Evolutionary conservation across 2,797 vertebrate genomes (phyloP), one percentile per base, ranked within the genome.

Genomic region (Holocentrus rufus): DNA sequence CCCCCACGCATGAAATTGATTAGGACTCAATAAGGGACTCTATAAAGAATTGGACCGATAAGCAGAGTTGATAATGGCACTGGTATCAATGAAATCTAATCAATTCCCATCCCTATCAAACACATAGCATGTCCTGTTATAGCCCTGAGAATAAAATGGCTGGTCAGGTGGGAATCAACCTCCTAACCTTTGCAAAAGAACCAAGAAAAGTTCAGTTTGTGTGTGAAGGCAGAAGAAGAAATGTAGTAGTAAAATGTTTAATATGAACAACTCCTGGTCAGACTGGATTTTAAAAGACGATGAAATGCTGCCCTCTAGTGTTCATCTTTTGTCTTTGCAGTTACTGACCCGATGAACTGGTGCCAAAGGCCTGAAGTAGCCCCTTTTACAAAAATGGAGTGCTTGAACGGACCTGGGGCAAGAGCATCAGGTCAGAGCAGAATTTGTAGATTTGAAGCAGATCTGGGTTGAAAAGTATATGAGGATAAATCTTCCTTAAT

Each of bases 301-400:
- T 82, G 69, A 81, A 85, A 79, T 88, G 84, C 86, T 85, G 85
- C 89, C 83, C 82, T 85, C 91, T 91, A 76, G 82, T 87, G 91
- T 54, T 55, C 0, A 23, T 49, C 49, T 62, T 84, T 70, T 80
- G 83, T 87, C 65, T 47, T 74, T 65, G 47, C 80, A 69, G 72
- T 62, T 22, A 54, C 4, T 65, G 13, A 67, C 61, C 17, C 7
- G 30, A 59, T 39, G 18, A 79, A 54, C 15, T 17, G 47, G 53
- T 27, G 7, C 44, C 42, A 63, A 53, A 53, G 52, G 46, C 4
- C 17, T 47, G 4, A 5, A 17, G 18, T 18, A 47, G 5, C 18
- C 18, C 18, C 44, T 46, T 46, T 46, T 18, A 5, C 46, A 17
- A 2, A 18, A 27, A 27, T 4, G 46, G 5, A n/a, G 18, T 5